These are phyloP conservation scores for Agonopterix arenella DNA, from an alignment of 2,888 invertebrate genomes.

Conservation along the genomic window DNA sequence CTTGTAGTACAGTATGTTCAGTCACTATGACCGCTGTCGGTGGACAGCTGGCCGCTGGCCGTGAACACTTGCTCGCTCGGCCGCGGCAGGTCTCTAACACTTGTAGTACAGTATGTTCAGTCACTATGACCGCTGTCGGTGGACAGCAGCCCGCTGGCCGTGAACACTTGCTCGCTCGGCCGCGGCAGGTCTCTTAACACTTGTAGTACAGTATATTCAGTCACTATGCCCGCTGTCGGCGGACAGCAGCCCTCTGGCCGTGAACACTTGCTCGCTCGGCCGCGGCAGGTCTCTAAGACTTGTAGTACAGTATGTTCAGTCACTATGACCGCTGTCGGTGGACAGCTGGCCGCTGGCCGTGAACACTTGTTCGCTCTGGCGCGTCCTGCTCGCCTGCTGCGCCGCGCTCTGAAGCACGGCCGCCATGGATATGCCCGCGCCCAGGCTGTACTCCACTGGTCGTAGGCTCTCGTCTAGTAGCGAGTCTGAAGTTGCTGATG, in stretches of 20 bases:
- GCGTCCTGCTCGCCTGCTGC: constrained; percentile 38
- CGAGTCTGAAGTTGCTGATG: not conserved
- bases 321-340: constrained; percentile 60
- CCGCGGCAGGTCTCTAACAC: too few relatives aligned
- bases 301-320: too few relatives aligned
- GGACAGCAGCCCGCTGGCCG: constrained; percentile 65
- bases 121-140: constrained; percentile 60
- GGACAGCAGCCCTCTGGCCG: constrained; percentile 65
- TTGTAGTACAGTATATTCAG: too few relatives aligned
- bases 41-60: too few relatives aligned
- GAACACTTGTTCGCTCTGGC: constrained; percentile 55
- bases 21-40: constrained; percentile 32
- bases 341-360: constrained; percentile 67
- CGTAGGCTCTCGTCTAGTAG: constrained; percentile 49
- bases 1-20: too few relatives aligned
- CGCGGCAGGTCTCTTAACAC: too few relatives aligned
- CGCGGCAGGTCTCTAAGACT: too few relatives aligned
- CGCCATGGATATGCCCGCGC: constrained; percentile 69
- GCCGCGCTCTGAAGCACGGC: constrained; percentile 51
- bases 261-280: constrained; percentile 57
- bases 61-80: too few relatives aligned
- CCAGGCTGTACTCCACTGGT: constrained; percentile 67
- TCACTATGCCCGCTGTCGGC: constrained; percentile 50
- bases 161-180: constrained; percentile 57
- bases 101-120: too few relatives aligned